phyloP scores from a whole-genome alignment of 2,888 invertebrate species.

The Erynnis tages region DNA sequence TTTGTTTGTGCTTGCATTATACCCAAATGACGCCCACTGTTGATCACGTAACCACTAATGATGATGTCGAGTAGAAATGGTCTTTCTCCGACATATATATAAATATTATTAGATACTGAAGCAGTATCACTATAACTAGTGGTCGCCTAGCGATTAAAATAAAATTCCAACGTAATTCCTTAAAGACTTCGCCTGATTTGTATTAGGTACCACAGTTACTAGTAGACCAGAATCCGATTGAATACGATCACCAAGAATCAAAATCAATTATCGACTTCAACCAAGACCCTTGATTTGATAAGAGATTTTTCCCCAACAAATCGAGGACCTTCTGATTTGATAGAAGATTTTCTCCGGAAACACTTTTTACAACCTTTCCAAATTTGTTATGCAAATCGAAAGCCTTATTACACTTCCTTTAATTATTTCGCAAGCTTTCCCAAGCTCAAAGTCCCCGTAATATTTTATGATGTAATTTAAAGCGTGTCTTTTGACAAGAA shows the following conservation, averaged over 20 bases:
- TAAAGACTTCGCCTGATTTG: no score
- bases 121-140: no score
- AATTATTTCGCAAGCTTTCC: conserved; percentile 68
- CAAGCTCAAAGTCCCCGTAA: conserved; percentile 59
- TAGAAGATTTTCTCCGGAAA: conserved; percentile 57
- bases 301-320: conserved; percentile 11
- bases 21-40: no score
- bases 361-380: conserved; percentile 56
- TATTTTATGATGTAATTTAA: conserved; percentile 71
- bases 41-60: no score
- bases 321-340: conserved; percentile 46
- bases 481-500: conserved; percentile 54
- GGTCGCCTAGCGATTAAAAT: no score
- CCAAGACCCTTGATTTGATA: conserved; percentile 31
- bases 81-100: no score
- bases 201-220: no score
- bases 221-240: no score
- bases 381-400: conserved; percentile 72
- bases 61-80: no score
- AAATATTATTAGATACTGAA: no score
- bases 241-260: not conserved
- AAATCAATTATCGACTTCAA: conserved; percentile 13
- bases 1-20: no score
- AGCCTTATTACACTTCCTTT: conserved; percentile 70
- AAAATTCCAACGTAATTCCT: no score